phyloP scores from a whole-genome alignment of 2,797 vertebrate species.

The Hydrocynus forskahlii region DNA sequence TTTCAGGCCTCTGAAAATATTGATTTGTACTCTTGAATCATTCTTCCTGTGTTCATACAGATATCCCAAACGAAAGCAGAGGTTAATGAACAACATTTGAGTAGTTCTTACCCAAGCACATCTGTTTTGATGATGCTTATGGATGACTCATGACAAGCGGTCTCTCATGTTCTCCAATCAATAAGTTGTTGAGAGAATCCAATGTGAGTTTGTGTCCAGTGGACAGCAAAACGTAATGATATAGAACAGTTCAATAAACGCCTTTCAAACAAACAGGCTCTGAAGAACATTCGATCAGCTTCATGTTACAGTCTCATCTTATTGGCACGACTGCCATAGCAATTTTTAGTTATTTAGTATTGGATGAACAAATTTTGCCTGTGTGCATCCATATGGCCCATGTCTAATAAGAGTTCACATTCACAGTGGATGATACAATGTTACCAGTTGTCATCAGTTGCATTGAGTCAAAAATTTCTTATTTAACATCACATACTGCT shows the following conservation, averaged over 20 bases:
- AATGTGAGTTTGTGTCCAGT: conserved; percentile 43
- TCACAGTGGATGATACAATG: too few relatives aligned
- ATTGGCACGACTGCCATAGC: too few relatives aligned
- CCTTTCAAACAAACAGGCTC: conserved; percentile 43
- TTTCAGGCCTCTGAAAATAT: not conserved
- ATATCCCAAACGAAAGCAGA: not conserved
- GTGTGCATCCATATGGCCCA: too few relatives aligned
- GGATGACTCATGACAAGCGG: conserved; percentile 30
- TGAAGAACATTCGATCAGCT: not conserved
- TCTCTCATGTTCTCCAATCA: conserved; percentile 36
- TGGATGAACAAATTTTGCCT: too few relatives aligned
- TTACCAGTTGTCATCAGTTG: too few relatives aligned
- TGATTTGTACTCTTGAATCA: not conserved
- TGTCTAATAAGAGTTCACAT: too few relatives aligned
- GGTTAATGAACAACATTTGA: conserved; percentile 3
- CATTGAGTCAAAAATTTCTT: too few relatives aligned
- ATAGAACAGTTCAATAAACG: conserved; percentile 47
- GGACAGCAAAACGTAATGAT: conserved; percentile 55
- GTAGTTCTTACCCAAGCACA: not conserved
- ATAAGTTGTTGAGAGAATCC: conserved; percentile 40
- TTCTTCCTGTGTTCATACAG: not conserved
- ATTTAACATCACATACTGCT: too few relatives aligned
- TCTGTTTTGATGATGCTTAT: conserved; percentile 27
- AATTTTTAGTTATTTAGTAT: too few relatives aligned
- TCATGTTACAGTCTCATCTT: not conserved